Evolutionary conservation across 2,113 vertebrate species (phyloP).

Genomic region (Dasypus novemcinctus): DNA sequence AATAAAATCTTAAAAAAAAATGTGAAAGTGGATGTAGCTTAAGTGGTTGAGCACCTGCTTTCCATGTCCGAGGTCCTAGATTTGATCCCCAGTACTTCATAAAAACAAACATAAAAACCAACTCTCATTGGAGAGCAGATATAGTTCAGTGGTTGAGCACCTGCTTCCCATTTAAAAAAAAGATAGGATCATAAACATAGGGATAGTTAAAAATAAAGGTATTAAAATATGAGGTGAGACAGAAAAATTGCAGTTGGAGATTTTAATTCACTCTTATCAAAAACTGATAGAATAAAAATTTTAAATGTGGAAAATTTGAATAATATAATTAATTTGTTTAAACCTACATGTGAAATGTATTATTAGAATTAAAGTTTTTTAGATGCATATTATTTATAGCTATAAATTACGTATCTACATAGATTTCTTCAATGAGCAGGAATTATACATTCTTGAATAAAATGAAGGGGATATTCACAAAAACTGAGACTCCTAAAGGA

Average conservation of each 20-base stretch:
- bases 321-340: background rate
- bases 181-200: background rate
- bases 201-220: background rate
- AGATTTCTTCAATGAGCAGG: background rate
- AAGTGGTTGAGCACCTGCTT: no score
- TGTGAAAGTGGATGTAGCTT: no score
- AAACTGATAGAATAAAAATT: background rate
- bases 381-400: background rate
- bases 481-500: background rate
- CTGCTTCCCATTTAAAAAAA: background rate
- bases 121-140: no score
- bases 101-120: no score
- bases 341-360: background rate
- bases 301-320: constrained; percentile 9
- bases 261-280: background rate
- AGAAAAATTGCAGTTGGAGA: background rate
- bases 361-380: background rate
- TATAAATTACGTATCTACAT: background rate
- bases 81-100: no score
- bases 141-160: no score
- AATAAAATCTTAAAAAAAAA: no score
- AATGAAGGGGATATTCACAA: background rate
- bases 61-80: no score
- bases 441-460: background rate
- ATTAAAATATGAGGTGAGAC: constrained; percentile 32